Base-by-base conservation (phyloP, 2,888 invertebrate species). In the Catonia carolina region DNA sequence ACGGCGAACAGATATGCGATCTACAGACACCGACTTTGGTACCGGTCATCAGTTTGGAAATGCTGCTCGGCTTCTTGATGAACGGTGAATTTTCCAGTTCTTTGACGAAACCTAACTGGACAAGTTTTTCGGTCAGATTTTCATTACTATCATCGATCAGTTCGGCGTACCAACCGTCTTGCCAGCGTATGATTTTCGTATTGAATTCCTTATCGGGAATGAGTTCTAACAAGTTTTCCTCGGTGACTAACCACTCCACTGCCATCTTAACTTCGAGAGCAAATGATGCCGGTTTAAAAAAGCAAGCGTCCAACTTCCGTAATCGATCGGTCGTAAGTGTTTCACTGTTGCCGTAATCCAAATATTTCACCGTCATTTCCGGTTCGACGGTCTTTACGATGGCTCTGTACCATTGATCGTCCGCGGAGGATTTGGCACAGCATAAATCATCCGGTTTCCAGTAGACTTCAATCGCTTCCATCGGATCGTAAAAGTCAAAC, bases 341-440 rank as follows among this genome's bases (percentile, higher is more conserved):
- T 70, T 87, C 86, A 0, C 73, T 70, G 68, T 86, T 85, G 36
- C 88, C 89, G 61, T 86, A 87, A 69, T 89, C 89, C 0, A 83
- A 69, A 67, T 78, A 86, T 2, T 66, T 61, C 0, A 75, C 72
- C 7, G 15, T 27, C 36, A 87, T 83, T 61, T 88, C 87, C 5
- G 80, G 77, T 61, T 85, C 84, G 0, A 85, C 80, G 69, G 90
- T 91, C 37, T 94, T 79, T 7, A 97, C 85, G 68, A 84, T 84
- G 0, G 94, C 96, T 57, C 97, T 71, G 71, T 97, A 97, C 96
- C 97, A 98, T 61, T 81, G 80, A 37, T 86, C 84, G 69, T 96
- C 92, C 1, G 82, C 84, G 0, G 84, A 80, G 70, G 90, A 95
- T 67, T 86, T 83, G 0, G 94, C 93, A 48, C 84, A 77, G 65